phyloP scores from a whole-genome alignment of 2,797 vertebrate species.

The Mycteria americana region DNA sequence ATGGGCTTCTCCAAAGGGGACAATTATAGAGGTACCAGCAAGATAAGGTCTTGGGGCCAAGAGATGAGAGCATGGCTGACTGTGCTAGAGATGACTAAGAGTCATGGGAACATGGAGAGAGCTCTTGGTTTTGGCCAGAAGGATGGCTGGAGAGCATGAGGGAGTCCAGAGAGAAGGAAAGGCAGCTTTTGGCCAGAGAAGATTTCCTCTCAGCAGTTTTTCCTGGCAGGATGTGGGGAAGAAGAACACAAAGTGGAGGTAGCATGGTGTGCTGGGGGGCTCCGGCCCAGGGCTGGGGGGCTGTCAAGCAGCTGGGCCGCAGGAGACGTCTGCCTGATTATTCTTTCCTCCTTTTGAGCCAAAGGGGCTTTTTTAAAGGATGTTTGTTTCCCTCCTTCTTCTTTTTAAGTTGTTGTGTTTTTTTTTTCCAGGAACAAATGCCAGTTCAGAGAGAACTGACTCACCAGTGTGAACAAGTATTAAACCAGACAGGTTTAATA shows the following conservation, averaged over 20 bases:
- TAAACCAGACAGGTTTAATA: slow-evolving; percentile 19
- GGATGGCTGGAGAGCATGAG: background rate
- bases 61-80: background rate
- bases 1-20: background rate
- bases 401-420: background rate
- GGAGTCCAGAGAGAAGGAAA: background rate
- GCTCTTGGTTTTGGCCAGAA: slow-evolving; percentile 36
- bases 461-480: slow-evolving; percentile 32
- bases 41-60: background rate
- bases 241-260: background rate
- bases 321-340: background rate
- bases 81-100: slow-evolving; percentile 46
- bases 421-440: slow-evolving; percentile 54
- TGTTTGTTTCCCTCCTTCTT: slow-evolving; percentile 53
- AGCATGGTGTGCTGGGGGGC: background rate
- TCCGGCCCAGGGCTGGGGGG: background rate
- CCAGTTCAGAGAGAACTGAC: slow-evolving; percentile 50
- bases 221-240: slow-evolving; percentile 40
- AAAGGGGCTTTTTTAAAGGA: slow-evolving; percentile 51
- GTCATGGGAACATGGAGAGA: background rate
- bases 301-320: background rate
- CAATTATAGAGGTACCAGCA: background rate
- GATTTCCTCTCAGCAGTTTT: slow-evolving; percentile 51
- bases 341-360: slow-evolving; percentile 47
- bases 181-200: slow-evolving; percentile 6